A percentile compares a stretch with the other conserved stretches of the same genome.
These are phyloP conservation scores for Enteromius fasciolatus DNA, from an alignment of 2,797 vertebrate genomes.

Conservation along the genomic window DNA sequence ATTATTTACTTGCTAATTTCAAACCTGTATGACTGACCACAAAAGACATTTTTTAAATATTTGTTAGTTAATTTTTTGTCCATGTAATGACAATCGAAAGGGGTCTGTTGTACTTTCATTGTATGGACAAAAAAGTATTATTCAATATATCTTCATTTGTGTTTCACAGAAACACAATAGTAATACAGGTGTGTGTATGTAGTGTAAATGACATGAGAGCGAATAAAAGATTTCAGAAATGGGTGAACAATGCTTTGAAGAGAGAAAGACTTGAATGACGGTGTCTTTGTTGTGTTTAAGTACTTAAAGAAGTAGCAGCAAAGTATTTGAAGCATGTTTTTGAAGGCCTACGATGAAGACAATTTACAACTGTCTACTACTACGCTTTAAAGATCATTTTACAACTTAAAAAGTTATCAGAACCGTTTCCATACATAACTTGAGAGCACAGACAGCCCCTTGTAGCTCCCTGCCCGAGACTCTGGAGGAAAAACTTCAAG, in stretches of 20 bases:
- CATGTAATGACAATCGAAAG: not conserved
- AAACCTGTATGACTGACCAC: not conserved
- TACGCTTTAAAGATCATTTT: not conserved
- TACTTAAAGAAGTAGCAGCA: not conserved
- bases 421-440: not conserved
- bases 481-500: conserved; percentile 8
- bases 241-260: not conserved
- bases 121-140: not conserved
- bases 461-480: conserved; percentile 23
- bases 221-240: not conserved
- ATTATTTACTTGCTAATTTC: not conserved
- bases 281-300: too few species aligned
- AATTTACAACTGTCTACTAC: not conserved
- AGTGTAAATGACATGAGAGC: not conserved
- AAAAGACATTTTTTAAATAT: not conserved
- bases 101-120: not conserved
- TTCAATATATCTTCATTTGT: not conserved
- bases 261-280: not conserved
- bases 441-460: conserved; percentile 20
- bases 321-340: not conserved
- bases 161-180: not conserved
- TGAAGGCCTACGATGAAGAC: not conserved
- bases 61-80: not conserved
- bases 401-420: conserved; percentile 9
- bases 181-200: not conserved